Evolutionary conservation across 2,888 invertebrate species (phyloP).

Genomic region (Mystacides longicornis): DNA sequence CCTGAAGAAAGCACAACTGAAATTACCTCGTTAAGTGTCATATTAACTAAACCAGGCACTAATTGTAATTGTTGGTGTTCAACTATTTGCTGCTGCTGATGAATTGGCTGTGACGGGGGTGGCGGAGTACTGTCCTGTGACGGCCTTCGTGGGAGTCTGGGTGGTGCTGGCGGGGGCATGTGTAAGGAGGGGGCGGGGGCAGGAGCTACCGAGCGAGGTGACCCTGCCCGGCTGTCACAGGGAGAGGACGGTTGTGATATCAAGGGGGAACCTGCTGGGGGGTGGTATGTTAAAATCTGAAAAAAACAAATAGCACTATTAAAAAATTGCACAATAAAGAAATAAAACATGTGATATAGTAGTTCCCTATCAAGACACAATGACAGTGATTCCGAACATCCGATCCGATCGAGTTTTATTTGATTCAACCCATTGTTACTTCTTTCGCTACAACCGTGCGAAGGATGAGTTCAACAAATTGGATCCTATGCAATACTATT

Average conservation of each 20-base stretch:
- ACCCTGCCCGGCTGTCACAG: slow-evolving; percentile 65
- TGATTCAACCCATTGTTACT: no score
- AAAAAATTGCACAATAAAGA: no score
- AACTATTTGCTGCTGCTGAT: slow-evolving; percentile 25
- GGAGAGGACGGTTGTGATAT: slow-evolving; percentile 69
- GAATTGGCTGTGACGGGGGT: slow-evolving; percentile 27
- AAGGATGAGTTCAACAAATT: no score
- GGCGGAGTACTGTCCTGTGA: slow-evolving; percentile 28
- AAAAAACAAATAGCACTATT: no score
- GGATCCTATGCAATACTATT: no score
- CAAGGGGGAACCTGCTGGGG: slow-evolving; percentile 56
- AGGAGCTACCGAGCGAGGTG: slow-evolving; percentile 50
- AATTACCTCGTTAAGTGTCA: slow-evolving; percentile 40
- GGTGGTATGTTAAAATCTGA: slow-evolving; percentile 38
- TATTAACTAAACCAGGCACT: slow-evolving; percentile 42
- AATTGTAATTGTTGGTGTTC: slow-evolving; percentile 31
- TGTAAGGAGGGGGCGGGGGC: slow-evolving; percentile 47
- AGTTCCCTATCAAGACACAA: no score
- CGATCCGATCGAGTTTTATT: no score
- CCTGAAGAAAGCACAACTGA: no score
- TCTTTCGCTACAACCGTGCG: no score
- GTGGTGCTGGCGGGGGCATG: slow-evolving; percentile 33
- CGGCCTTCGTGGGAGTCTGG: slow-evolving; percentile 27
- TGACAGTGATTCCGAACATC: no score
- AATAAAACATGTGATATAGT: no score